Evolutionary conservation across 2,888 invertebrate species (phyloP), one percentile per base, ranked within the genome.

Genomic region (Xylocampa areola): DNA sequence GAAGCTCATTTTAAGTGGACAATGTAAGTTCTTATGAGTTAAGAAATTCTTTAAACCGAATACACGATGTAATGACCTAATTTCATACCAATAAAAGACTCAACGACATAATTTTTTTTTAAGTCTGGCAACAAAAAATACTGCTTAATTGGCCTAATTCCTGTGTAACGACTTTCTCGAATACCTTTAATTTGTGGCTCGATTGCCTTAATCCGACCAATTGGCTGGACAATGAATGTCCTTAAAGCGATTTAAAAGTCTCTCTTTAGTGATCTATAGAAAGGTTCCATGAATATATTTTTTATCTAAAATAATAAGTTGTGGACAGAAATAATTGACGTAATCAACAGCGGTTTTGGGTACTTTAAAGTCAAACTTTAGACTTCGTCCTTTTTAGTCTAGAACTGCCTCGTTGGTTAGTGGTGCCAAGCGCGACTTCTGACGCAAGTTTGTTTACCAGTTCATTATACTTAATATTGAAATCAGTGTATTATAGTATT

Each of bases 121-220:
- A 35, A 40, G 14, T 33, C 50, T 8, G 25, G 2, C 47, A 14
- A 27, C 19, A 11, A 32, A 40, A 63, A 47, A 49, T 45, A 21
- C 45, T 13, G 11, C 8, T 8, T 8, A 48, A 52, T 52, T 49
- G 10, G 39, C 27, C 29, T 64, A 68, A 70, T 72, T 68, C 33
- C 35, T 47, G 19, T 37, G 21, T 52, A 51, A 60, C 14, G 48
- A 51, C 41, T 70, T 48, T 23, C 13, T 8, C 23, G 1, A 43
- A 60, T 47, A 14, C 19, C 14, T 40, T 43, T 23, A 40, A 60
- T 27, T 21, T 30, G 44, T 37, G n/a, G n/a, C n/a, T 27, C 21
- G 40, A 41, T 37, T 33, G 33, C 2, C 17, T n/a, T 43, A 13
- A 50, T 40, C 39, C 47, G 33, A 23, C 25, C 19, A 48, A 54